phyloP scores from a whole-genome alignment of 2,113 vertebrate species.

The Noctilio leporinus region DNA sequence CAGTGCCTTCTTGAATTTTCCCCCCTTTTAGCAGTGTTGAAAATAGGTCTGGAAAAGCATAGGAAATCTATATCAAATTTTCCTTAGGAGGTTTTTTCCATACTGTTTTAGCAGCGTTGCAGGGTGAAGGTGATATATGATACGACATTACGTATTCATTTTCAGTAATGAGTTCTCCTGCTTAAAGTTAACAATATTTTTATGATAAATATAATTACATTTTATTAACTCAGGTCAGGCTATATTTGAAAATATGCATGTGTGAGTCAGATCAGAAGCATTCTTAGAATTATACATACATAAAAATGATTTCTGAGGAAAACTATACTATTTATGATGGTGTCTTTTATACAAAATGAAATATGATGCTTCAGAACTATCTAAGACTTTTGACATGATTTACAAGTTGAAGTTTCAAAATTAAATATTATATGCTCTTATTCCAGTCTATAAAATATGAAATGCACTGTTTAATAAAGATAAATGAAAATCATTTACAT shows the following conservation, averaged over 20 bases:
- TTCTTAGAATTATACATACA: not conserved
- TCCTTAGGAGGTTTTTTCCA: slow-evolving; percentile 47
- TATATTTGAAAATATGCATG: not conserved
- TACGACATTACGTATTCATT: not conserved
- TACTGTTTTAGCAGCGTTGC: not conserved
- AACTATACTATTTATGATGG: not conserved
- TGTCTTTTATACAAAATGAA: not conserved
- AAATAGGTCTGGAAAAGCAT: slow-evolving; percentile 61
- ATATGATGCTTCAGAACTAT: not conserved
- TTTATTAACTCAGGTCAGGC: not conserved
- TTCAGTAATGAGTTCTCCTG: not conserved
- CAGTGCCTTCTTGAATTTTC: slow-evolving; percentile 45
- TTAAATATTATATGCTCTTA: not conserved
- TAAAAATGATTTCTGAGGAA: not conserved
- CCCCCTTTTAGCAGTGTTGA: slow-evolving; percentile 58
- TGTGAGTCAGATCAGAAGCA: not conserved
- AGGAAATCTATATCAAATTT: slow-evolving; percentile 63
- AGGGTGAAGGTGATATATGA: not conserved
- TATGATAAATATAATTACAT: not conserved
- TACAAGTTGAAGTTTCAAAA: not conserved
- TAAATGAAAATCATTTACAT: not conserved
- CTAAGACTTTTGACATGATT: not conserved
- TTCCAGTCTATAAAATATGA: not conserved
- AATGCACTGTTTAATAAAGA: not conserved
- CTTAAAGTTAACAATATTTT: not conserved